These are phyloP conservation scores for Amiota mariae DNA, from an alignment of 2,888 invertebrate genomes.

Conservation along the genomic window DNA sequence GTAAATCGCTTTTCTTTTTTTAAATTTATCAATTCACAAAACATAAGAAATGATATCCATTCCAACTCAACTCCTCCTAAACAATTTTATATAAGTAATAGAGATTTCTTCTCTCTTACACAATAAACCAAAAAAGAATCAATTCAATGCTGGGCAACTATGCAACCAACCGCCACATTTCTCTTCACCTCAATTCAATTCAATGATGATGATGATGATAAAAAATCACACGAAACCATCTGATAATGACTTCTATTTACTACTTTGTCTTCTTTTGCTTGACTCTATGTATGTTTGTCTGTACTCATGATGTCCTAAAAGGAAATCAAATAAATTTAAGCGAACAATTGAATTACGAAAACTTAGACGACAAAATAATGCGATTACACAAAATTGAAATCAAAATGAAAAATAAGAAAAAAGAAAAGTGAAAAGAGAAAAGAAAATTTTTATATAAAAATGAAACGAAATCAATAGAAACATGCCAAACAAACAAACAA, in stretches of 20 bases:
- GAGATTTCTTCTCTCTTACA: no score
- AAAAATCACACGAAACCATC: constrained; percentile 17
- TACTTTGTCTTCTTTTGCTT: background rate
- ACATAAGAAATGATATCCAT: no score
- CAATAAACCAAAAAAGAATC: background rate
- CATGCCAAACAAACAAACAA: constrained; percentile 2
- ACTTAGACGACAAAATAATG: constrained; percentile 22
- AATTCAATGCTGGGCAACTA: background rate
- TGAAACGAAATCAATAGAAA: constrained; percentile 5
- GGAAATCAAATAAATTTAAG: constrained; percentile 18
- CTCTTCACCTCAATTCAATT: no score
- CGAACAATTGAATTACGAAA: constrained; percentile 29
- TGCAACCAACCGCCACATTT: no score
- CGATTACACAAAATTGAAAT: constrained; percentile 22
- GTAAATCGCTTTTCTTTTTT: no score
- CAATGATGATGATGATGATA: background rate
- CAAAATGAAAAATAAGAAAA: constrained; percentile 24
- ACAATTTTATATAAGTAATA: no score
- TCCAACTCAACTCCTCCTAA: no score
- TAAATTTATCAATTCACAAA: no score
- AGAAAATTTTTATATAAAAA: constrained; percentile 1
- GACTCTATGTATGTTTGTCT: background rate
- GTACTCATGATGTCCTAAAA: background rate
- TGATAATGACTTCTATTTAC: constrained; percentile 16
- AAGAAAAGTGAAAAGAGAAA: background rate